Percentiles rank a stretch among this genome's conserved stretches.
phyloP scores from a whole-genome alignment of 2,113 vertebrate species.

The Ceyx cyanopectus region DNA sequence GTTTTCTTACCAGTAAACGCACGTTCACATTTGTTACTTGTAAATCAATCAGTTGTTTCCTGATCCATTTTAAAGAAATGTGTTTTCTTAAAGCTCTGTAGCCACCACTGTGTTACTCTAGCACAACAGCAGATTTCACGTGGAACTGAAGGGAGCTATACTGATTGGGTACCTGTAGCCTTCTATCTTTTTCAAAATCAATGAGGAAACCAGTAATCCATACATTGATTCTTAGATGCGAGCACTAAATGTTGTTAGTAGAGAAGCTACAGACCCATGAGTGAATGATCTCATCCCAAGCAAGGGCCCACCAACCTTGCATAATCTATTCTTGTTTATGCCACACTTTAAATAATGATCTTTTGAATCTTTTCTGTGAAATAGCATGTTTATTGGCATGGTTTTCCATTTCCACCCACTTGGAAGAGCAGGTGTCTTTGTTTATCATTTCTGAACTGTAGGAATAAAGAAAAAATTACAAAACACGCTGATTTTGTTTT shows the following conservation, averaged over 20 bases:
- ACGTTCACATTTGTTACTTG: neutral
- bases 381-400: neutral
- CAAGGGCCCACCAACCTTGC: neutral
- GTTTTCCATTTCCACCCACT: conserved; percentile 36
- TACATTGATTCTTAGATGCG: neutral
- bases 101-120: neutral
- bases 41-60: neutral
- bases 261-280: neutral
- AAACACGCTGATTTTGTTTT: neutral
- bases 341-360: conserved; percentile 5
- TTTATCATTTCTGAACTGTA: neutral
- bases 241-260: neutral
- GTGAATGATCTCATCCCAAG: neutral
- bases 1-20: neutral
- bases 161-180: neutral
- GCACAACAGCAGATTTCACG: neutral
- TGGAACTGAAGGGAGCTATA: neutral
- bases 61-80: neutral
- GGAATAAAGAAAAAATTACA: conserved; percentile 18
- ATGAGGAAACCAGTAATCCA: neutral
- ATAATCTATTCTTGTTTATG: conserved; percentile 27
- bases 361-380: conserved; percentile 36
- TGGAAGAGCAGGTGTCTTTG: conserved; percentile 43
- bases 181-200: neutral
- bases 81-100: neutral